These are phyloP conservation scores for Syngnathus acus DNA, from an alignment of 2,797 vertebrate genomes.

Conservation along the genomic window DNA sequence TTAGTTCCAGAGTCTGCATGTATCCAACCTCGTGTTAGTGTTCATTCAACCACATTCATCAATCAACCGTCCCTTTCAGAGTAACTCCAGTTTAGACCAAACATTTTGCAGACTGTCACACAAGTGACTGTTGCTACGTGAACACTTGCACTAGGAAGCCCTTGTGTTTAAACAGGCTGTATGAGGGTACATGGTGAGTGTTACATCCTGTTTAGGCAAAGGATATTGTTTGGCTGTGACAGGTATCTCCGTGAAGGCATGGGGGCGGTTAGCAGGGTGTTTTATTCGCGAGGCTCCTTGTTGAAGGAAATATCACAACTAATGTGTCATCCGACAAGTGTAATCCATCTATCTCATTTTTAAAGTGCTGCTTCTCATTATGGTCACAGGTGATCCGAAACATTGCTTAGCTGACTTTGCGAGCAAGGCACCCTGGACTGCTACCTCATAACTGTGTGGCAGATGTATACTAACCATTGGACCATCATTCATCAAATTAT, in stretches of 20 bases:
- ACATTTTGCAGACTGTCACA: slow-evolving; percentile 6
- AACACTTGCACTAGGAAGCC: slow-evolving; percentile 4
- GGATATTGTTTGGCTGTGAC: slow-evolving; percentile 40
- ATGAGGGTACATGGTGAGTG: slow-evolving; percentile 7
- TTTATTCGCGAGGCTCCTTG: slow-evolving; percentile 4
- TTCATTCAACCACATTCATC: neutral
- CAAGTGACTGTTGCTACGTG: neutral
- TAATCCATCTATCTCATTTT: neutral
- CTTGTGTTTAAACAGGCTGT: slow-evolving; percentile 24
- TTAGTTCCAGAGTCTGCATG: too few relatives aligned
- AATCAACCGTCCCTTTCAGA: neutral
- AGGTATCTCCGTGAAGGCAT: slow-evolving; percentile 23
- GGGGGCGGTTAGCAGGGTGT: slow-evolving; percentile 7
- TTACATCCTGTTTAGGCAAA: slow-evolving; percentile 21
- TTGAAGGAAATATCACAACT: slow-evolving; percentile 2
- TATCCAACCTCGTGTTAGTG: neutral
- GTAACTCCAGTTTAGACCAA: neutral
- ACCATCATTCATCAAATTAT: too few relatives aligned
- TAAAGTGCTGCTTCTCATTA: neutral
- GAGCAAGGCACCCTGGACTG: too few relatives aligned
- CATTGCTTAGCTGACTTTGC: neutral
- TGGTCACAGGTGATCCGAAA: neutral
- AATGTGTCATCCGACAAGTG: neutral
- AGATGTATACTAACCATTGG: too few relatives aligned
- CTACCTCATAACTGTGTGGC: too few relatives aligned